These are phyloP conservation scores for Nesometra sesokonis DNA, from an alignment of 35 echinoderm and acorn worm species.

Conservation along the genomic window DNA sequence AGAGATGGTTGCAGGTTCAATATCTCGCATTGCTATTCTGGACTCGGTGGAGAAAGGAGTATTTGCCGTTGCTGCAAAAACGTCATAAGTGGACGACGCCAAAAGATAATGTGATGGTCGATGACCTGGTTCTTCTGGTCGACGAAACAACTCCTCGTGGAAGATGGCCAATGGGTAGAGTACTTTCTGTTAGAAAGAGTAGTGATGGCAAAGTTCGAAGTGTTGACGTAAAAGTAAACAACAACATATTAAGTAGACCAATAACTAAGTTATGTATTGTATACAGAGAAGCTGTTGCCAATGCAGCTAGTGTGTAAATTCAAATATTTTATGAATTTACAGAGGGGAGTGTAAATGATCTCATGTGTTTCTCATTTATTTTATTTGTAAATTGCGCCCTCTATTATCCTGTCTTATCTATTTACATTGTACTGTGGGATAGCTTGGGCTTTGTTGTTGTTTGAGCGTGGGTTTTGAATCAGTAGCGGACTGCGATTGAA, in stretches of 20 bases:
- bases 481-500: too few species aligned
- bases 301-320: neutral
- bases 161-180: slow-evolving; percentile 22
- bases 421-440: neutral
- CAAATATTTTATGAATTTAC: too few species aligned
- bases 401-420: neutral
- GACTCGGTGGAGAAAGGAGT: slow-evolving; percentile 15
- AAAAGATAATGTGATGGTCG: neutral
- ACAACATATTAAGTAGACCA: neutral
- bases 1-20: slow-evolving; percentile 17
- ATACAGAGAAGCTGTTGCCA: neutral
- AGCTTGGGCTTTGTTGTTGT: neutral
- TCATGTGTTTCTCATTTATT: neutral
- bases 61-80: slow-evolving; percentile 14
- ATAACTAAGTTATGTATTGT: slow-evolving; percentile 6
- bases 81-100: too few species aligned
- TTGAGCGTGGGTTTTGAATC: neutral
- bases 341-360: too few species aligned
- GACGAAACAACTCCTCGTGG: slow-evolving; percentile 7
- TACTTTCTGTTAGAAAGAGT: neutral
- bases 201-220: neutral
- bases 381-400: neutral
- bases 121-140: slow-evolving; percentile 9
- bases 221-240: slow-evolving; percentile 1
- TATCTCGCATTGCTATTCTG: slow-evolving; percentile 22